A percentile compares a stretch with the other conserved stretches of the same genome.
phyloP scores from a whole-genome alignment of 2,113 vertebrate species.

The Menidia beryllina region DNA sequence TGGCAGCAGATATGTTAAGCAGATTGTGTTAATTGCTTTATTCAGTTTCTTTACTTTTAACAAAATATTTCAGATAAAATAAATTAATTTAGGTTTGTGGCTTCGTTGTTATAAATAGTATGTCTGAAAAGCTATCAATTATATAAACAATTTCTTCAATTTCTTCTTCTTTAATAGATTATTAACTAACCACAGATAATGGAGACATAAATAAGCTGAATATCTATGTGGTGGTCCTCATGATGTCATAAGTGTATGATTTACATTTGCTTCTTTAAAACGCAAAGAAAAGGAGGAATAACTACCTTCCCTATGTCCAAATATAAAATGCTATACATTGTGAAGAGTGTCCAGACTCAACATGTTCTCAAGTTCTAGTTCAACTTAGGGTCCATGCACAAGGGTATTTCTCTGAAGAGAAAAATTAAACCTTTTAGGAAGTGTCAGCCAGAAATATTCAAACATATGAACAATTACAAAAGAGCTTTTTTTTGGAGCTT shows the following conservation, averaged over 20 bases:
- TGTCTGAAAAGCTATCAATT: no score
- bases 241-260: no score
- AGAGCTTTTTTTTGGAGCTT: neutral
- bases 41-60: neutral
- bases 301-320: neutral
- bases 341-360: neutral
- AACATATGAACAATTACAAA: neutral
- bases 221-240: no score
- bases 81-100: no score
- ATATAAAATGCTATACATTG: neutral
- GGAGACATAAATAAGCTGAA: no score
- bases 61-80: no score
- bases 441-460: neutral
- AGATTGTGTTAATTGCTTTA: neutral
- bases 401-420: neutral
- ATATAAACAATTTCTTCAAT: no score
- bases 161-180: no score
- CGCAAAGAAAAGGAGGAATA: neutral
- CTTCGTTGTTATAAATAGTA: no score
- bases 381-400: neutral
- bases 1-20: neutral
- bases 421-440: neutral
- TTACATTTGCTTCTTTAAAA: no score
- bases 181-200: no score
- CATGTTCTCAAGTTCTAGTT: neutral